These are phyloP conservation scores for Sturnus vulgaris DNA, from an alignment of 2,113 vertebrate genomes.

Conservation along the genomic window DNA sequence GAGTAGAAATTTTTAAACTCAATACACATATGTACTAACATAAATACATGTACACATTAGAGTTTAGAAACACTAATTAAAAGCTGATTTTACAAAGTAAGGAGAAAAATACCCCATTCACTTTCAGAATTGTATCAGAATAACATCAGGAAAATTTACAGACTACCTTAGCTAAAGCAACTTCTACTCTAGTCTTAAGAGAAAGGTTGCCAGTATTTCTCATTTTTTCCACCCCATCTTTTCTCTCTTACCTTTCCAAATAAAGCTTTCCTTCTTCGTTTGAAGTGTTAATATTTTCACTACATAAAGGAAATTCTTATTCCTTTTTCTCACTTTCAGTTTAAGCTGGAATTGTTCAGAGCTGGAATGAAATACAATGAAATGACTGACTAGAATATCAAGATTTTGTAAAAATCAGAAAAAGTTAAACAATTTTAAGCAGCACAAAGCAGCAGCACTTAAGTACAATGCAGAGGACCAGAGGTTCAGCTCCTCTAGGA, in stretches of 20 bases:
- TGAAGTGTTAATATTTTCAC: background rate
- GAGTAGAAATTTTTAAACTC: background rate
- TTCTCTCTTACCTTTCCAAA: background rate
- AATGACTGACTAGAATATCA: background rate
- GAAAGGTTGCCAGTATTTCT: background rate
- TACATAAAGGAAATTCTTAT: background rate
- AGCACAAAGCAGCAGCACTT: background rate
- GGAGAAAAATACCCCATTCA: background rate
- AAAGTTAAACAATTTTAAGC: background rate
- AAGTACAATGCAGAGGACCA: background rate
- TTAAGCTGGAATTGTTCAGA: background rate
- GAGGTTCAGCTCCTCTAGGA: background rate
- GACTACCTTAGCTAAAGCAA: background rate
- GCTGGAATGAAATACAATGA: background rate
- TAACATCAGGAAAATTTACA: background rate
- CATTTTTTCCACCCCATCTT: background rate
- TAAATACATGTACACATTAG: background rate
- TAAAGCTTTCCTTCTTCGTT: background rate
- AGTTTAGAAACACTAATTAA: background rate
- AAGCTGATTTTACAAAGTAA: background rate
- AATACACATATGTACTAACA: rapidly evolving
- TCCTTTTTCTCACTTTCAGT: background rate
- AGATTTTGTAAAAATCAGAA: background rate
- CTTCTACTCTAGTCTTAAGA: background rate
- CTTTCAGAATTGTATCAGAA: background rate